Conservation (phyloP, 2,797 vertebrate genomes). For the Oreortyx pictus region DNA sequence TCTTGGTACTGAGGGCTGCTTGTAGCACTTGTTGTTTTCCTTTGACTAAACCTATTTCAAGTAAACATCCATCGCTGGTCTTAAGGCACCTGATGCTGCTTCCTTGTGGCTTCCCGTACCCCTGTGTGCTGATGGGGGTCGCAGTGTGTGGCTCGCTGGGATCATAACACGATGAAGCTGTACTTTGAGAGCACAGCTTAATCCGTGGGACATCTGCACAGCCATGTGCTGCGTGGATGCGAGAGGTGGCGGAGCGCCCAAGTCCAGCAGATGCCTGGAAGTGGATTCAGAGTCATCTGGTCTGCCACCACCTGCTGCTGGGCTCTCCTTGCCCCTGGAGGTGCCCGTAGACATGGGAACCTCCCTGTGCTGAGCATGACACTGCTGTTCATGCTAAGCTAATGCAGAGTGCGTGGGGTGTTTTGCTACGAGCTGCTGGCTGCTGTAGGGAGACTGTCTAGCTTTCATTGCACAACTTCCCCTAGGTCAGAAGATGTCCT, state of each 20-base stretch:
- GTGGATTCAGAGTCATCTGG: not conserved
- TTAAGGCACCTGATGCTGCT: not conserved
- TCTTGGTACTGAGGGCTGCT: not conserved
- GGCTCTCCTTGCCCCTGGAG: not conserved
- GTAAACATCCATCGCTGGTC: not conserved
- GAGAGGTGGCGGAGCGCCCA: not conserved
- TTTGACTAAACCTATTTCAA: not conserved
- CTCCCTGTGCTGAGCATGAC: not conserved
- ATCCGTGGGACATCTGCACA: not conserved
- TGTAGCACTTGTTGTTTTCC: not conserved
- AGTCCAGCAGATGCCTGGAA: not conserved
- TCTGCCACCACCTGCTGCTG: not conserved
- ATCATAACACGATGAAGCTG: not conserved
- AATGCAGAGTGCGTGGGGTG: not conserved
- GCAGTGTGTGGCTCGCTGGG: not conserved
- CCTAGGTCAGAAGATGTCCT: conserved; percentile 31
- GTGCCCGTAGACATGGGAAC: not conserved
- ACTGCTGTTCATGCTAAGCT: not conserved
- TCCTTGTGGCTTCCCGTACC: not conserved
- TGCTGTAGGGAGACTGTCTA: not conserved
- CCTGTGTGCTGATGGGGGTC: not conserved
- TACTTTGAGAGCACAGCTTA: not conserved
- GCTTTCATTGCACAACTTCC: conserved; percentile 44
- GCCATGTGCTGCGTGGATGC: not conserved
- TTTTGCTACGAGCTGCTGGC: conserved; percentile 11